These are phyloP conservation scores for Cantharis rufa DNA, from an alignment of 2,888 invertebrate genomes.

Conservation along the genomic window DNA sequence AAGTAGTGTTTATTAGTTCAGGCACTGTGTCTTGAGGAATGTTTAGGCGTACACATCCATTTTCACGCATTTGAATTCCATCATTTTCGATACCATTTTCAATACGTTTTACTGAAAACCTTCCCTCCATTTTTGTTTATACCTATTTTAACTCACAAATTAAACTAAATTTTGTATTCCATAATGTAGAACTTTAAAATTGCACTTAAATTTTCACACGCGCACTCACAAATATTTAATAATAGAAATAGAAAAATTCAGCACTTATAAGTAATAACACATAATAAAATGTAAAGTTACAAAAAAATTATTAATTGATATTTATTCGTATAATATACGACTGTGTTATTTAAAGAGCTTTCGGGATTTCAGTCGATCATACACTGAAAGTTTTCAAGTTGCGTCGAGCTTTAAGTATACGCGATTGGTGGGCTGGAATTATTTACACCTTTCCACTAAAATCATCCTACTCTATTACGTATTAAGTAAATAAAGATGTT, in stretches of 20 bases:
- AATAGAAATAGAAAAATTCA: not conserved
- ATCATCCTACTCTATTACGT: conserved; percentile 12
- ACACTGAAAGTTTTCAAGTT: conserved; percentile 30
- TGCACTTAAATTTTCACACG: not conserved
- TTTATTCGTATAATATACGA: not conserved
- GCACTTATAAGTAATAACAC: no score
- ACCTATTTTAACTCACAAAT: not conserved
- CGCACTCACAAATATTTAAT: not conserved
- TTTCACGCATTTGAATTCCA: conserved; percentile 48
- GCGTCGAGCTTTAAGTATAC: conserved; percentile 34
- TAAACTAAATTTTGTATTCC: not conserved
- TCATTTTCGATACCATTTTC: conserved; percentile 43
- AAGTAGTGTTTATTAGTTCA: conserved; percentile 38
- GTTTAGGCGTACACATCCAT: conserved; percentile 29
- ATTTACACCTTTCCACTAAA: conserved; percentile 27
- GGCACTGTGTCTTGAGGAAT: conserved; percentile 34
- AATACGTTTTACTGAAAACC: conserved; percentile 37
- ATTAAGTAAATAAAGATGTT: conserved; percentile 6
- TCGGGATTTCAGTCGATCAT: conserved; percentile 28
- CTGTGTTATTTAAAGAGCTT: conserved; percentile 5
- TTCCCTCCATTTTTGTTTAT: conserved; percentile 38
- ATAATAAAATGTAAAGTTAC: not conserved
- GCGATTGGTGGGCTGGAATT: conserved; percentile 26
- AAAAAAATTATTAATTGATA: not conserved
- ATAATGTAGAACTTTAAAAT: not conserved